These are phyloP conservation scores for Noctua pronuba DNA, from an alignment of 2,888 invertebrate species.

Conservation along the genomic window DNA sequence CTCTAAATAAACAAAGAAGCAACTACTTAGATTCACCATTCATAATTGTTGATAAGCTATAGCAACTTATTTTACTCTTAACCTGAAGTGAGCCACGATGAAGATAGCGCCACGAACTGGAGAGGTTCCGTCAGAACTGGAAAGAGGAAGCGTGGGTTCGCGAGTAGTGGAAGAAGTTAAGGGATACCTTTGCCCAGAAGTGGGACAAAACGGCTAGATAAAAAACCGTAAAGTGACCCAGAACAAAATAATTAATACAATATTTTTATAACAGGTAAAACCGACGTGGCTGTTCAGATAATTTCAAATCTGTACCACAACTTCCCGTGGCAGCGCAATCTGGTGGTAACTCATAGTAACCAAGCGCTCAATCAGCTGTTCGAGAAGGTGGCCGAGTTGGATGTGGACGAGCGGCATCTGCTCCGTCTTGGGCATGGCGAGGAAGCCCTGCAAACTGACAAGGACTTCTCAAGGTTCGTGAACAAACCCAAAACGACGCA, in stretches of 20 bases:
- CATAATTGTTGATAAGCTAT: background rate
- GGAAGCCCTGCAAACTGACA: conserved; percentile 99
- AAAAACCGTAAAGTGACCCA: background rate
- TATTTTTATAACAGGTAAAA: conserved; percentile 93
- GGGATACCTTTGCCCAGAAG: background rate
- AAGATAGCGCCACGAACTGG: background rate
- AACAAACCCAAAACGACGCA: background rate
- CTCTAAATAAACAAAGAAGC: background rate
- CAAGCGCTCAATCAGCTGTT: conserved; percentile 99
- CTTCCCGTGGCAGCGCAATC: conserved; percentile 98
- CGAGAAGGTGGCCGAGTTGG: conserved; percentile 99
- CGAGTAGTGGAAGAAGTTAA: background rate
- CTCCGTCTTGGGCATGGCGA: conserved; percentile 99
- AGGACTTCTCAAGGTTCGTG: conserved; percentile 97
- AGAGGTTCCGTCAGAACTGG: background rate
- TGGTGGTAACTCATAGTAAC: conserved; percentile 99
- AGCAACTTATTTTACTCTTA: background rate
- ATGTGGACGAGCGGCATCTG: conserved; percentile 99
- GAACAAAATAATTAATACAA: background rate
- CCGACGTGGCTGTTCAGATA: conserved; percentile 99
- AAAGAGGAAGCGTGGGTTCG: background rate
- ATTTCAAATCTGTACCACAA: conserved; percentile 99
- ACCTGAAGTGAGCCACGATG: background rate
- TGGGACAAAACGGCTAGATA: background rate
- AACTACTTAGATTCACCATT: background rate